A percentile compares a stretch with the other conserved stretches of the same genome.
Evolutionary conservation across 2,888 invertebrate genomes (phyloP).

Genomic region (Troides oblongomaculatus): DNA sequence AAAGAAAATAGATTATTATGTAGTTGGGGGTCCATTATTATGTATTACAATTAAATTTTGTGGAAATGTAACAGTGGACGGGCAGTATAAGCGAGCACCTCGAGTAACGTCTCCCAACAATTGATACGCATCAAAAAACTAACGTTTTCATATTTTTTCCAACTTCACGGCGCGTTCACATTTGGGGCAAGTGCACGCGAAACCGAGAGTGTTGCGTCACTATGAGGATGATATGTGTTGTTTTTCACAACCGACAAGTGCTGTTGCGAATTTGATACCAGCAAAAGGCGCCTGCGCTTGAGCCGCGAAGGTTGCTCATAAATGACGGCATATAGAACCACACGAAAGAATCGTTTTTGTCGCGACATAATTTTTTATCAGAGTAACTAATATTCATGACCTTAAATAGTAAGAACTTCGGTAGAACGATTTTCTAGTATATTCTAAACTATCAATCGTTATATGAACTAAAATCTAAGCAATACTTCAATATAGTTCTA

Average conservation of each 20-base stretch:
- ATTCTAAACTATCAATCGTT: too few species aligned
- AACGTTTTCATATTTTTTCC: conserved; percentile 70
- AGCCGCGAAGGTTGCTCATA: conserved; percentile 8
- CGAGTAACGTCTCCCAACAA: conserved; percentile 38
- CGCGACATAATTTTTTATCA: too few species aligned
- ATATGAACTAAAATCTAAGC: too few species aligned
- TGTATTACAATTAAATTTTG: too few species aligned
- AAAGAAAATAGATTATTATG: too few species aligned
- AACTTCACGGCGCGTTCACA: conserved; percentile 70
- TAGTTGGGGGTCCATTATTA: too few species aligned
- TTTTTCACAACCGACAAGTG: conserved; percentile 53
- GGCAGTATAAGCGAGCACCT: conserved; percentile 36
- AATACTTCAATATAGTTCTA: too few species aligned
- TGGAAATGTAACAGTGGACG: conserved; percentile 30
- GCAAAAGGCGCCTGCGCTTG: conserved; percentile 31
- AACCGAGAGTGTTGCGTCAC: conserved; percentile 75
- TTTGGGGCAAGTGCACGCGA: conserved; percentile 76
- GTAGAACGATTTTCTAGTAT: too few species aligned
- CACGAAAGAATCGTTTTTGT: conserved; percentile 10
- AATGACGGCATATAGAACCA: conserved; percentile 13
- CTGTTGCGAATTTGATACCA: conserved; percentile 42
- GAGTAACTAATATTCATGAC: too few species aligned
- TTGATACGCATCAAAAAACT: conserved; percentile 55
- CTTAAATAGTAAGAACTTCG: too few species aligned
- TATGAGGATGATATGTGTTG: conserved; percentile 55